Evolutionary conservation across 2,797 vertebrate genomes (phyloP).

Genomic region (Melanotaenia nigrans): DNA sequence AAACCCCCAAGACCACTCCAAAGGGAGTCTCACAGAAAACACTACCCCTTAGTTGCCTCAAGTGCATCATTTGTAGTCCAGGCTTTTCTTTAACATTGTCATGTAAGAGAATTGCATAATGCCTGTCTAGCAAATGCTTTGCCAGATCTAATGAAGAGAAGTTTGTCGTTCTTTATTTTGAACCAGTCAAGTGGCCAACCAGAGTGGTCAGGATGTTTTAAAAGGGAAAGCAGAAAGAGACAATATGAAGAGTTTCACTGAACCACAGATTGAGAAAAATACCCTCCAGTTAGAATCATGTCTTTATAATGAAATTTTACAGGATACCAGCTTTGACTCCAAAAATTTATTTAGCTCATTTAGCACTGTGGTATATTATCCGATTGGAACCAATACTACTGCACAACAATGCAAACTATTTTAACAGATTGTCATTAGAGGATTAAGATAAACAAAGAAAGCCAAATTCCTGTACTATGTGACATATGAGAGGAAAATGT

Average conservation of each 20-base stretch:
- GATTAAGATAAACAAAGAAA: too few relatives aligned
- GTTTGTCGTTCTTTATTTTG: neutral
- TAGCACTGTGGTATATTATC: neutral
- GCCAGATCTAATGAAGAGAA: neutral
- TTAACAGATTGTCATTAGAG: neutral
- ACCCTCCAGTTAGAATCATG: neutral
- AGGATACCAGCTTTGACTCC: neutral
- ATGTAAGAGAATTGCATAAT: neutral
- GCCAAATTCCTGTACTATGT: neutral
- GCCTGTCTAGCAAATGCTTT: neutral
- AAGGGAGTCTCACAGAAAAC: neutral
- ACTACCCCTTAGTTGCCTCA: neutral
- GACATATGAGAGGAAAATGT: neutral
- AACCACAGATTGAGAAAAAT: neutral
- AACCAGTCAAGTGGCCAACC: neutral
- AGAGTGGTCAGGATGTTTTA: neutral
- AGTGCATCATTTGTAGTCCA: neutral
- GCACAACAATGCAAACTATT: neutral
- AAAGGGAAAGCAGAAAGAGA: neutral
- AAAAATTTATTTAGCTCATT: neutral
- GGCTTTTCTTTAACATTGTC: neutral
- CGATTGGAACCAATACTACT: conserved; percentile 2
- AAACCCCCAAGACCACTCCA: neutral
- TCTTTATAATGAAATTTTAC: neutral
- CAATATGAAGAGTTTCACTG: neutral